Base-by-base conservation (phyloP, 2,797 vertebrate genomes). In the Phaenicophaeus curvirostris region DNA sequence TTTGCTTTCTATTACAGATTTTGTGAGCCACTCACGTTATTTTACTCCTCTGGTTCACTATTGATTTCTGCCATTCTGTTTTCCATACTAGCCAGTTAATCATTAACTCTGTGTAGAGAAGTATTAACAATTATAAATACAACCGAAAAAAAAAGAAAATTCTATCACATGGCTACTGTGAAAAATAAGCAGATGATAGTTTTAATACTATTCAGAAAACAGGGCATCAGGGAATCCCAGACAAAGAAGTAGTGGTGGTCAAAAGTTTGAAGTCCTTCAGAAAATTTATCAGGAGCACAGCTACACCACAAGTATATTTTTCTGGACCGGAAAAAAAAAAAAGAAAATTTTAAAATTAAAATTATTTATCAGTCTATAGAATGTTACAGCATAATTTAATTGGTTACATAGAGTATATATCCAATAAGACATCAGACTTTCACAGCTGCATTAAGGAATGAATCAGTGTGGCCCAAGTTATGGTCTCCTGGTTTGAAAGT, bases 41-140 rank as follows among this genome's bases (percentile, higher is more conserved):
- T 93, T 93, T 76, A 85, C 28, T 73, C 8, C 30, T 85, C 71
- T 89, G 55, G 74, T 87, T 89, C 87, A 59, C 41, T 86, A 94
- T 74, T 92, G 89, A 90, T 95, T 93, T 89, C 74, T 16, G 73
- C 54, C 20, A 50, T 69, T 93, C 44, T 68, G 6, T 80, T 87
- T 77, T 82, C 71, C 71, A 17, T 44, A 54, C n/a, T 50, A 71
- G 48, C 21, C 37, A 58, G 67, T 69, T 88, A 95, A 89, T 85
- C 50, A 48, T 83, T 84, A 85, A 59, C 25, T 61, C 25, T 59
- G 10, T 58, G 25, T 65, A 57, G 8, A 83, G 30, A 58, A 90
- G 58, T 54, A 69, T 42, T 67, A 94, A 33, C 37, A 83, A 68
- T 75, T 91, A 68, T 7, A 80, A 85, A 58, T 19, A 55, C 42